phyloP scores from a whole-genome alignment of 2,113 vertebrate species.

The Panthera leo region DNA sequence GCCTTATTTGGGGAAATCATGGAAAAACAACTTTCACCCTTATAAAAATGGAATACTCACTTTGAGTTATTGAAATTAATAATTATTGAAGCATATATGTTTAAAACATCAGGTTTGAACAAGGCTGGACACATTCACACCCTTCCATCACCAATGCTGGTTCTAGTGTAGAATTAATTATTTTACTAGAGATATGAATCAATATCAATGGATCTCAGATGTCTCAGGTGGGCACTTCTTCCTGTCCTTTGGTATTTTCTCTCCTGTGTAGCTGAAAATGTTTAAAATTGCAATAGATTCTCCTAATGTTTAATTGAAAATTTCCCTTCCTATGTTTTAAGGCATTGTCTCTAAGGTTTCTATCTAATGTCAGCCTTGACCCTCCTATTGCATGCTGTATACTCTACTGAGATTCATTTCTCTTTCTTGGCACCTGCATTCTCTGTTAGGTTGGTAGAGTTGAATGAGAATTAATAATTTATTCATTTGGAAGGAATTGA shows the following conservation, averaged over 20 bases:
- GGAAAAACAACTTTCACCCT: background rate
- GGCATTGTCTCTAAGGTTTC: background rate
- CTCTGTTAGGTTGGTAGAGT: conserved; percentile 13
- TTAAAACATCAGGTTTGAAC: background rate
- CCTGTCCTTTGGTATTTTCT: conserved; percentile 2
- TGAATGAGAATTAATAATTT: conserved; percentile 63
- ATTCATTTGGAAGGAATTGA: conserved; percentile 54
- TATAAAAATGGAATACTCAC: background rate
- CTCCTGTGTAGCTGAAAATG: background rate
- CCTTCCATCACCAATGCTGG: background rate
- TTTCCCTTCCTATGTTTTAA: background rate
- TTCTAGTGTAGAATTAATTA: background rate
- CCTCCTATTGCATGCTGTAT: background rate
- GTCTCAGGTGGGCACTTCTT: background rate
- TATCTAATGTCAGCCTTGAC: conserved; percentile 35
- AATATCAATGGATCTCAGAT: background rate
- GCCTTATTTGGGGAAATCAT: background rate
- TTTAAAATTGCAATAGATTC: conserved; percentile 32
- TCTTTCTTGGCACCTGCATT: conserved; percentile 3
- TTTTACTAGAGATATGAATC: background rate
- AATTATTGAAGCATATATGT: background rate
- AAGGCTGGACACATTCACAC: background rate
- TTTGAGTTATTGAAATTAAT: background rate
- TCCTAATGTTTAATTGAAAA: conserved; percentile 41
- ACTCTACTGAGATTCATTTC: conserved; percentile 38